Base-by-base conservation (phyloP, 1,140 invertebrate species). In the Heliconius eleuchia region DNA sequence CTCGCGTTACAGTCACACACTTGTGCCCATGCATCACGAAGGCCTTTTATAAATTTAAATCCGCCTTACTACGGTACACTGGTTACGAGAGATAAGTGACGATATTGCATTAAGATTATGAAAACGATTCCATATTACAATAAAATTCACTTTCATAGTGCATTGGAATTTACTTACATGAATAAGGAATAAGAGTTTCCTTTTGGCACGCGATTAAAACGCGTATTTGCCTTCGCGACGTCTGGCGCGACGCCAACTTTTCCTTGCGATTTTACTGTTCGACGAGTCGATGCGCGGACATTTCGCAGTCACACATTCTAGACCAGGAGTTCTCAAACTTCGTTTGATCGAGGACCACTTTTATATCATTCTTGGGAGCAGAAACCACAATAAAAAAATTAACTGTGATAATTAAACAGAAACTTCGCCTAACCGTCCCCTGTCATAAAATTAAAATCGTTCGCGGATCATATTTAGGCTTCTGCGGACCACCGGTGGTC, bases 211-310 rank as follows among this genome's bases (percentile, higher is more conserved):
- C 86, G 88, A 87, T 90, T 80, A 87, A 87, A 92, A 88, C 80
- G 83, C 52, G 71, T 80, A 83, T 79, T 80, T 82, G 85, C 75
- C 80, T 77, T 80, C 72, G 84, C 82, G 83, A 82, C 85, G 77
- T 66, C 83, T 91, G 91, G 91, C 89, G 46, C 55, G 30, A 52
- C 30, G 89, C 91, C 92, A 91, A 90, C 85, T 92, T 92, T 91
- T 91, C 90, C 88, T 85, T 92, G 88, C 90, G 89, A 87, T 89
- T 92, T 90, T 91, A 89, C 87, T 85, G 86, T 82, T 83, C 83
- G 80, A 77, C 84, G 82, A 83, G 83, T 88, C 87, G 85, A 89
- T 88, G 86, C 87, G 77, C 83, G 85, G 88, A 89, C 87, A 86
- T 87, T 91, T 90, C 84, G 86, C 87, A 89, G 87, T 81, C 85